phyloP scores from a whole-genome alignment of 2,113 vertebrate genomes.

The Hippopotamus amphibius region DNA sequence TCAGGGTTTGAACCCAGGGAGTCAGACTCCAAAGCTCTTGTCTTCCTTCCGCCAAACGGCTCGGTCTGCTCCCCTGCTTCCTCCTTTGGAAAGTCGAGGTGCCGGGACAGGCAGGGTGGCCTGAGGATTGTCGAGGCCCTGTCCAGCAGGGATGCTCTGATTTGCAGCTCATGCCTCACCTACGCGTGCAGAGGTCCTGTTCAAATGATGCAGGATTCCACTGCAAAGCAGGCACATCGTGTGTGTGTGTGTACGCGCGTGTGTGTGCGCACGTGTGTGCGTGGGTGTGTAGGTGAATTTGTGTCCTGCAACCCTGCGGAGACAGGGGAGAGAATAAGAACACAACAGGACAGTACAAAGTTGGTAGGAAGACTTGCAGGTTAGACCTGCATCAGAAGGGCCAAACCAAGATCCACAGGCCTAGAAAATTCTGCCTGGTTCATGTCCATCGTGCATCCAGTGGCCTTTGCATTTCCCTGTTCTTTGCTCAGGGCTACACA shows the following conservation, averaged over 20 bases:
- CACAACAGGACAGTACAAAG: neutral
- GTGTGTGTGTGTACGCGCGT: fast-evolving
- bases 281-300: neutral
- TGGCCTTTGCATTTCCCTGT: neutral
- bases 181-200: neutral
- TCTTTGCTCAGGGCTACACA: neutral
- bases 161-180: neutral
- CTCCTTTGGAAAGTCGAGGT: neutral
- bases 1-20: neutral
- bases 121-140: neutral
- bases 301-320: neutral
- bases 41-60: neutral
- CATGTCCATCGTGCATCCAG: neutral
- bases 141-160: neutral
- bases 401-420: neutral
- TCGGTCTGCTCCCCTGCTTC: neutral
- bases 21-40: neutral
- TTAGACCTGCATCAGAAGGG: neutral
- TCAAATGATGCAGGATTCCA: neutral
- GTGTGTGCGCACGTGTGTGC: neutral
- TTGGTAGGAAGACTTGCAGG: neutral
- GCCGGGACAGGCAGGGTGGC: neutral
- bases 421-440: neutral
- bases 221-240: neutral
- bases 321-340: neutral